phyloP scores from a whole-genome alignment of 2,797 vertebrate species.

The Caiman crocodilus region DNA sequence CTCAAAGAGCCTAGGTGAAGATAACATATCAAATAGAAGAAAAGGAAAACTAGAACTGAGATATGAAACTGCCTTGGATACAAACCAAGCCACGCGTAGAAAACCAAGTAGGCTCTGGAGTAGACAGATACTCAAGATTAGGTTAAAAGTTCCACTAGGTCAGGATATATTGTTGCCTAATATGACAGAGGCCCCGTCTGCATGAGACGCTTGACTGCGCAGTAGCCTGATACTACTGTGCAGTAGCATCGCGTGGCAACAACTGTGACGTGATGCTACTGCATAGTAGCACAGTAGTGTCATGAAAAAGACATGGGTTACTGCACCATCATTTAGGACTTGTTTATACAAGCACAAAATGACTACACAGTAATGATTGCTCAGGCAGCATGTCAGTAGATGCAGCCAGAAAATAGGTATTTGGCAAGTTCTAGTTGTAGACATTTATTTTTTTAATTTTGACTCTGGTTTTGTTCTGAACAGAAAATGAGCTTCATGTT shows the following conservation, averaged over 20 bases:
- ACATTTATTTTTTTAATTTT: neutral
- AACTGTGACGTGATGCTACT: too few relatives aligned
- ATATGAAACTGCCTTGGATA: neutral
- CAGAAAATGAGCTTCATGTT: neutral
- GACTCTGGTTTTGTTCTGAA: neutral
- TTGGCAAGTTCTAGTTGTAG: neutral
- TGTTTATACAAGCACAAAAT: too few relatives aligned
- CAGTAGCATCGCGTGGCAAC: too few relatives aligned
- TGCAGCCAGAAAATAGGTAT: neutral
- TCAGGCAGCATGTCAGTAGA: neutral
- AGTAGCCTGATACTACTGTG: too few relatives aligned
- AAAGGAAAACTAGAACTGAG: neutral
- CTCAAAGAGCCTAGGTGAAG: neutral
- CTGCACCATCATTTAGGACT: too few relatives aligned
- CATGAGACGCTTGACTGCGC: too few relatives aligned
- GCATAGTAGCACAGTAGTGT: too few relatives aligned
- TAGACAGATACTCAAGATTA: neutral
- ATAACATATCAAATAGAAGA: neutral
- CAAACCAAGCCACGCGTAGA: neutral
- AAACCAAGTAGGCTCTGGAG: neutral
- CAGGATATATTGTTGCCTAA: neutral
- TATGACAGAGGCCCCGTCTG: too few relatives aligned
- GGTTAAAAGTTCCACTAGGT: neutral
- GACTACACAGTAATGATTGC: too few relatives aligned
- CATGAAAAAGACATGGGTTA: too few relatives aligned